A percentile compares a stretch with the other conserved stretches of the same genome.
Evolutionary conservation across 2,797 vertebrate species (phyloP).

Genomic region (Coilia nasus): DNA sequence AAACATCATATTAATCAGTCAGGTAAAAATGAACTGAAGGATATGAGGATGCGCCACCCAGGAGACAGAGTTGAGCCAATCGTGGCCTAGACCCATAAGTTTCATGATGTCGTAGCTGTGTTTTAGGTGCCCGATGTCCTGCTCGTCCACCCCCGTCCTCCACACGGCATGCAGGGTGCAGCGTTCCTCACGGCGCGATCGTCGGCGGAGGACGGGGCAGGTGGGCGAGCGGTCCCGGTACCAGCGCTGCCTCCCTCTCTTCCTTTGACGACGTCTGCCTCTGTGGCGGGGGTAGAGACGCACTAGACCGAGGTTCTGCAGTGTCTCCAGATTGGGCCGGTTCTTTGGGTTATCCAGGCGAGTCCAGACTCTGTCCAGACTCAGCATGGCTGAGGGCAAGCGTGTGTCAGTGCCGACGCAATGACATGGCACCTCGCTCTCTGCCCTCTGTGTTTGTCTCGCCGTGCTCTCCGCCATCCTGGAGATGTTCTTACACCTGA

Average conservation of each 20-base stretch:
- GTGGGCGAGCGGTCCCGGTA: conserved; percentile 64
- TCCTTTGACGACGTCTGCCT: conserved; percentile 37
- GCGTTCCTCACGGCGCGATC: conserved; percentile 84
- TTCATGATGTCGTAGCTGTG: conserved; percentile 83
- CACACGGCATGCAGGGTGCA: conserved; percentile 88
- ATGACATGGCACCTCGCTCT: neutral
- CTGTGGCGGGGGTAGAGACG: conserved; percentile 2
- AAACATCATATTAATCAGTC: too few relatives aligned
- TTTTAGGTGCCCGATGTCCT: conserved; percentile 87
- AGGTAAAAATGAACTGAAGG: conserved; percentile 70
- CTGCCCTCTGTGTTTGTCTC: conserved; percentile 40
- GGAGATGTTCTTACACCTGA: neutral
- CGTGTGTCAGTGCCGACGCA: neutral
- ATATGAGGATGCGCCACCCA: conserved; percentile 98
- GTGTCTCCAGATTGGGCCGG: neutral
- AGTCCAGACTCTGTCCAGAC: neutral
- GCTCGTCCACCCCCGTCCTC: conserved; percentile 90
- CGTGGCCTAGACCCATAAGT: conserved; percentile 79
- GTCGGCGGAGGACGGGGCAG: conserved; percentile 71
- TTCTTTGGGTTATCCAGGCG: neutral
- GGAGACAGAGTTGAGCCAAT: conserved; percentile 87
- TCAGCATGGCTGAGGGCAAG: neutral
- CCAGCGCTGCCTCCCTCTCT: conserved; percentile 66
- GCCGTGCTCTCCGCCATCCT: neutral
- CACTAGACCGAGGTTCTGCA: conserved; percentile 29